Base-by-base conservation (phyloP, 2,113 vertebrate species). In the Naja naja region DNA sequence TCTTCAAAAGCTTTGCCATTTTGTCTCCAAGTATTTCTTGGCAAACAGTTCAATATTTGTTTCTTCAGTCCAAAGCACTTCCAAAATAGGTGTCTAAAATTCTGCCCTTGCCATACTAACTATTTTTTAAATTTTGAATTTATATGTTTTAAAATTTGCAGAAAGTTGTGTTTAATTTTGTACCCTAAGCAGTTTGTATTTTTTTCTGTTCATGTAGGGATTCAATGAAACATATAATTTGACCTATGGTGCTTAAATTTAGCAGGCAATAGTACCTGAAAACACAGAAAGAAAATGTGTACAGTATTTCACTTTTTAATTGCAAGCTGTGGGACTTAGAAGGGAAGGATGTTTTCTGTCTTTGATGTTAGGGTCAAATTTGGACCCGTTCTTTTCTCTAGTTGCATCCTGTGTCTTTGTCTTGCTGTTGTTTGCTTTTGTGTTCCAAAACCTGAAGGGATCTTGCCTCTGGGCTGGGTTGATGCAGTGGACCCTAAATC, bases 271-370 rank as follows among this genome's bases (percentile, higher is more conserved):
- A 20, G 18, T 96, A 95, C 92, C 60, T 91, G 93, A 90, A 92
- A 94, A 96, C 20, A 22, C 12, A 88, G 89, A 74, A 34, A 88
- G 94, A 90, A 89, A 92, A 90, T 16, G 47, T 20, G 47, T 16
- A 58, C 55, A 25, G 1, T n/a, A 18, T 22, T 30, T 43, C 64
- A 87, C 0, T 85, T 94, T 81, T 93, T 93, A 94, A 90, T 93
- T 96, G 96, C 94, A 94, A 94, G 93, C 94, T 94, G 53, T 25
- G 95, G 93, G 95, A 95, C 56, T 94, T 88, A 56, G 87, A 88
- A 92, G 87, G 91, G 92, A 94, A 93, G 93, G 52, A 53, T 18
- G 95, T 94, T 94, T 90, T 74, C 10, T 94, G 43, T 92, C 69
- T 85, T 47, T 93, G 90, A 90, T 34, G 93, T 89, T 88, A 92